phyloP scores from a whole-genome alignment of 2,888 invertebrate species.

The Tinea pellionella region DNA sequence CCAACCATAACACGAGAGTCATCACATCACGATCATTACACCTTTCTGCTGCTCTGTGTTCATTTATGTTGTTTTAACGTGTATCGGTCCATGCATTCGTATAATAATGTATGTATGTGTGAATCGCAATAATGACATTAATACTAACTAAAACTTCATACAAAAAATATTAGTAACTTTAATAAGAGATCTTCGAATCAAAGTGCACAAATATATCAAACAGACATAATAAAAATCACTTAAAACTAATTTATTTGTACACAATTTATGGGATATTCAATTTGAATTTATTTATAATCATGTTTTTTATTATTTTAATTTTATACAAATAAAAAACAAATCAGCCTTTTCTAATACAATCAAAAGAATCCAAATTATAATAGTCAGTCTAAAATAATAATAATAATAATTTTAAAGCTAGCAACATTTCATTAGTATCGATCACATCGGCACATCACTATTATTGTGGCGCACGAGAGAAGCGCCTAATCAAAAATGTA shows the following conservation, averaged over 20 bases:
- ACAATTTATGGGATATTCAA: neutral
- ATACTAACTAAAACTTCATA: neutral
- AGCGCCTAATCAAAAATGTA: too few relatives aligned
- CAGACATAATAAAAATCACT: neutral
- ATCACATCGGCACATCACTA: neutral
- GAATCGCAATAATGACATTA: neutral
- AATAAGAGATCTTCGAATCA: neutral
- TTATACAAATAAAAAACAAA: neutral
- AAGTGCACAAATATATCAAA: neutral
- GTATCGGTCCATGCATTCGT: too few relatives aligned
- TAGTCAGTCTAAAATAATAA: neutral
- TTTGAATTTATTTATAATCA: neutral
- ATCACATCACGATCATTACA: neutral
- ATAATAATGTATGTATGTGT: too few relatives aligned
- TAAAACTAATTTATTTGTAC: slow-evolving; percentile 3
- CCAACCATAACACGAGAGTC: neutral
- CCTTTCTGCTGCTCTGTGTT: too few relatives aligned
- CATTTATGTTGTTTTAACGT: too few relatives aligned
- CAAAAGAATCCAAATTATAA: neutral
- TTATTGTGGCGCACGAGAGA: neutral
- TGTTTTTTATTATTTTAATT: too few relatives aligned
- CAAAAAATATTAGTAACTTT: neutral
- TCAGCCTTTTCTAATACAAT: neutral
- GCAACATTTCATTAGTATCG: neutral
- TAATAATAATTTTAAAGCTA: neutral